Conservation (phyloP, 2,113 vertebrate species). For the Myrmecophaga tridactyla region DNA sequence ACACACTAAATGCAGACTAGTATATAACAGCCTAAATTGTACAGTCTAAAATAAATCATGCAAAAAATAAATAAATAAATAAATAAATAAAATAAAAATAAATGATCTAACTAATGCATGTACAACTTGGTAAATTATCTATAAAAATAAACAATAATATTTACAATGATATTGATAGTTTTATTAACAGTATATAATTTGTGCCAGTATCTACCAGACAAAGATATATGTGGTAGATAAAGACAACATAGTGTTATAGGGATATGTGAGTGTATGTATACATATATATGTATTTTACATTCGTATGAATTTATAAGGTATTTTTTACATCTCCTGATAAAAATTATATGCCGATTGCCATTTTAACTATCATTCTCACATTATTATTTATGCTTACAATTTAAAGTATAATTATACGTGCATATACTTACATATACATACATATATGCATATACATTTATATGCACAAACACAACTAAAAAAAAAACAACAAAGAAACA, state of each 20-base stretch:
- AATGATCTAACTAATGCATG: too few relatives aligned
- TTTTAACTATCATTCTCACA: background rate
- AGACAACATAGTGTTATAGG: background rate
- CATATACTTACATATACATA: background rate
- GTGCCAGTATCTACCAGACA: background rate
- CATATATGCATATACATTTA: background rate
- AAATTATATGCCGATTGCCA: background rate
- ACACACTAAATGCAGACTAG: background rate
- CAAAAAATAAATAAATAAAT: too few relatives aligned
- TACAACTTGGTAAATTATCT: background rate
- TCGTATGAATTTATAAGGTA: background rate
- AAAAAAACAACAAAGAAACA: too few relatives aligned
- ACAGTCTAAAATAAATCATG: background rate
- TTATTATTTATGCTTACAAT: background rate
- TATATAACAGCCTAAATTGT: background rate
- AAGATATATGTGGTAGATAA: background rate
- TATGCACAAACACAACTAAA: too few relatives aligned
- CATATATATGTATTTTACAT: background rate
- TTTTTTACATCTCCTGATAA: background rate
- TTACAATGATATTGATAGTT: background rate
- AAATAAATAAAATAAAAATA: too few relatives aligned
- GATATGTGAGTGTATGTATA: background rate
- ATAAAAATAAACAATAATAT: background rate
- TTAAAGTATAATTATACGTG: background rate
- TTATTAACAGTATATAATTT: background rate